phyloP scores from a whole-genome alignment of 1,140 invertebrate genomes.

The Drosophila nigromelanica region DNA sequence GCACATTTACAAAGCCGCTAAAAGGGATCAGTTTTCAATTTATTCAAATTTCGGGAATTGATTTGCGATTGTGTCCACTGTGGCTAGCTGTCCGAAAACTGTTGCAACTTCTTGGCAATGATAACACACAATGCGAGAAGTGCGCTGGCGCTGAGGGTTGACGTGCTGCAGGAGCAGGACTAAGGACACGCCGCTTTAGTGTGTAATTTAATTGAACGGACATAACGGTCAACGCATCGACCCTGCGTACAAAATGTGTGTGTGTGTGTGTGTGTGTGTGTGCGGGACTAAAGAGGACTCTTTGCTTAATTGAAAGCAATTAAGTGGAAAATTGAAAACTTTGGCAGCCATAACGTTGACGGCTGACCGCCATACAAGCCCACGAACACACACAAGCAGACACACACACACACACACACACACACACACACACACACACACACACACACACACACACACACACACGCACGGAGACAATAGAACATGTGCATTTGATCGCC shows the following conservation, averaged over 20 bases:
- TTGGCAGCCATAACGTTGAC: slow-evolving; percentile 81
- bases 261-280: slow-evolving; percentile 13
- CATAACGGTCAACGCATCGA: slow-evolving; percentile 65
- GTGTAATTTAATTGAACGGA: slow-evolving; percentile 83
- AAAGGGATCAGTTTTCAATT: no score
- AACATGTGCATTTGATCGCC: slow-evolving; percentile 76
- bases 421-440: slow-evolving; percentile 18
- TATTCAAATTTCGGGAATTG: background rate
- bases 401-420: no score
- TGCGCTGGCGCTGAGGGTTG: slow-evolving; percentile 43
- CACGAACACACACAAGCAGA: slow-evolving; percentile 8
- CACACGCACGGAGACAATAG: slow-evolving; percentile 46
- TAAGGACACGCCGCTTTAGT: slow-evolving; percentile 66
- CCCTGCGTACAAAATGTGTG: slow-evolving; percentile 28
- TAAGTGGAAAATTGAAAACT: slow-evolving; percentile 83
- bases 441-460: slow-evolving; percentile 19
- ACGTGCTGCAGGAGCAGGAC: slow-evolving; percentile 35
- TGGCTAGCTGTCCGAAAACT: slow-evolving; percentile 34
- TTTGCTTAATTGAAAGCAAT: slow-evolving; percentile 83
- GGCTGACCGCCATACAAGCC: slow-evolving; percentile 51
- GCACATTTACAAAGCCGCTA: background rate
- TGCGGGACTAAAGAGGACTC: slow-evolving; percentile 76
- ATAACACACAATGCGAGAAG: slow-evolving; percentile 66
- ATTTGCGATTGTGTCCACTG: slow-evolving; percentile 9
- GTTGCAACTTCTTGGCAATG: slow-evolving; percentile 76